Evolutionary conservation across 2,113 vertebrate genomes (phyloP), one percentile per base, ranked within the genome.

Genomic region (Aythya baeri): DNA sequence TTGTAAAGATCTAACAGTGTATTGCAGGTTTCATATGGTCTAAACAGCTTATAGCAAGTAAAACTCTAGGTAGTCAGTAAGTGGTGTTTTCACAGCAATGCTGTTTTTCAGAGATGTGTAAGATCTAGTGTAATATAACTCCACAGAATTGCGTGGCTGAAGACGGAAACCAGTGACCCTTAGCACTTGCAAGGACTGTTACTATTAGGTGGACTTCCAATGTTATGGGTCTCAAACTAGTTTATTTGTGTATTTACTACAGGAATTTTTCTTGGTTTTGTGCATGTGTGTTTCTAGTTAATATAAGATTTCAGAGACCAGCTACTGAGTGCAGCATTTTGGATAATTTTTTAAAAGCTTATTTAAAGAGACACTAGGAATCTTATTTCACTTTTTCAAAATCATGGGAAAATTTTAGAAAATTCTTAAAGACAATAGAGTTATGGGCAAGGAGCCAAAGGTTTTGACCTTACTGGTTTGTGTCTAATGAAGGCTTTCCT

Each of bases 1-100:
- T 98, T 98, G 98, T 98, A 98, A 98, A 98, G 98, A 98, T 98
- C 98, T 98, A 97, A 98, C 97, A 88, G 94, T 90, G 97, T 97
- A 94, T 93, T 95, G 95, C 98, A 96, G 97, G 97, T 98, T 98
- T 98, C 98, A 98, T 94, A 97, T 96, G 96, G 97, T 92, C 97
- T 98, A 97, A 98, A 98, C 97, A 98, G 98, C 98, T 98, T 98
- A 98, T 68, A 92, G 94, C 91, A 91, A 97, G 96, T 96, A 97
- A 97, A 97, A 97, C 96, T 96, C 96, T 97, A 50, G 58, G 97
- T 87, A 96, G 96, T 79, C 55, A 90, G 95, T 95, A 96, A 98
- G 95, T 85, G 94, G 83, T 93, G 76, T 97, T 98, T 98, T 98
- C 96, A 95, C 95, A 97, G 96, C 91, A 92, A 80, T 65, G 91